A percentile compares a stretch with the other conserved stretches of the same genome.
phyloP scores from a whole-genome alignment of 2,888 invertebrate species.

The Dolomedes plantarius region DNA sequence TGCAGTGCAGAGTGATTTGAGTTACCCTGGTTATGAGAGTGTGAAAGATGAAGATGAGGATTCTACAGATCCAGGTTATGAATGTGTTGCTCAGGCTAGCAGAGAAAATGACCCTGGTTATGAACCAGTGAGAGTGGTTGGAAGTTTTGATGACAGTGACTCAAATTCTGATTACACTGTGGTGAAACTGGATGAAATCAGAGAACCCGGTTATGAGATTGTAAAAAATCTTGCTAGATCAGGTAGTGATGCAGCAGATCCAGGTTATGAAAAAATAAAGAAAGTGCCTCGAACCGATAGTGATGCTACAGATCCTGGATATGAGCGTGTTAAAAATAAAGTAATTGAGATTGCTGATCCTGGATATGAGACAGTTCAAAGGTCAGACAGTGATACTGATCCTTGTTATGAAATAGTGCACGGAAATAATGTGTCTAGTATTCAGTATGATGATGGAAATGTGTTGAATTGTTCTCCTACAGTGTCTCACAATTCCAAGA shows the following conservation, averaged over 20 bases:
- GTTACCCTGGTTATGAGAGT: conserved; percentile 62
- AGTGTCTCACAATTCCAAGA: conserved; percentile 23
- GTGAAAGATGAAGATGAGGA: conserved; percentile 63
- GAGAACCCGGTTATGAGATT: conserved; percentile 58
- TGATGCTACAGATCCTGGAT: conserved; percentile 70
- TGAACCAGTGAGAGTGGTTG: conserved; percentile 64
- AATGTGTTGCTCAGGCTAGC: conserved; percentile 41
- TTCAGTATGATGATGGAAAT: conserved; percentile 26
- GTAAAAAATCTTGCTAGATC: conserved; percentile 59
- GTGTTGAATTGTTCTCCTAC: not conserved
- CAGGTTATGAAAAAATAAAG: conserved; percentile 69
- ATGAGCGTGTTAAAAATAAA: conserved; percentile 64
- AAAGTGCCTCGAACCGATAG: conserved; percentile 60
- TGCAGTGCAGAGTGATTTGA: not conserved
- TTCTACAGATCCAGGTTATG: conserved; percentile 63
- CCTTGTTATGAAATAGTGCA: conserved; percentile 71
- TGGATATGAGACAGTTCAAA: conserved; percentile 67
- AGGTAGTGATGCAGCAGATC: conserved; percentile 68
- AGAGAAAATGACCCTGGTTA: conserved; percentile 69
- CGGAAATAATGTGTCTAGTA: conserved; percentile 27
- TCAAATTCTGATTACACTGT: conserved; percentile 63
- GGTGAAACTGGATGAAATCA: conserved; percentile 48
- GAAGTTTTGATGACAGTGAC: conserved; percentile 60
- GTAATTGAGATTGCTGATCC: conserved; percentile 48
- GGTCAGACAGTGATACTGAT: conserved; percentile 66